phyloP scores from a whole-genome alignment of 2,113 vertebrate genomes.

The Siniperca knerii region DNA sequence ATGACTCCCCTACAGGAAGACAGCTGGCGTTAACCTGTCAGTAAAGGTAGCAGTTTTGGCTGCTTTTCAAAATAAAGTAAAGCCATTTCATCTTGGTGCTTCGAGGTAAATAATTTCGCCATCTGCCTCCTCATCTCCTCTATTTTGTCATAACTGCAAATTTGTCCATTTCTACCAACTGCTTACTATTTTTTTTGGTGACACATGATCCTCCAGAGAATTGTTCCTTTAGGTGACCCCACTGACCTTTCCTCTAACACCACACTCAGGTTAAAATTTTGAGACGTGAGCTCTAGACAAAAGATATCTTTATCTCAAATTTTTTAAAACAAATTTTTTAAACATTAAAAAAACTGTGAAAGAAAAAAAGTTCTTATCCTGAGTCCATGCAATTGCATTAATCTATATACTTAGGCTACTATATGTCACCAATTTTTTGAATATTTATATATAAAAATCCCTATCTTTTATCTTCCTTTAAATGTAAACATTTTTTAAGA shows the following conservation, averaged over 20 bases:
- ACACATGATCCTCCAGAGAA: neutral
- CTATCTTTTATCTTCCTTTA: neutral
- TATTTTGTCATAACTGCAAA: slow-evolving; percentile 8
- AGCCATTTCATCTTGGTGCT: neutral
- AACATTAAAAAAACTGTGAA: neutral
- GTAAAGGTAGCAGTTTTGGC: slow-evolving; percentile 1
- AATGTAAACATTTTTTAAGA: neutral
- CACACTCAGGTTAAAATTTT: neutral
- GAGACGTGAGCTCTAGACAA: neutral
- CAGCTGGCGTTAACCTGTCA: neutral
- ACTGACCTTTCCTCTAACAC: neutral
- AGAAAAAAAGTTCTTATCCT: no score
- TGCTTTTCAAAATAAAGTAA: slow-evolving; percentile 7
- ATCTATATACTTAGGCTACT: neutral
- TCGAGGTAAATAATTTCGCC: neutral
- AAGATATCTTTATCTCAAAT: neutral
- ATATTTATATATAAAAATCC: neutral
- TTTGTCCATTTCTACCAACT: neutral
- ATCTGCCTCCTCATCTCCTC: neutral
- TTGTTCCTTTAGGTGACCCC: neutral
- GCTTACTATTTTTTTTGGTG: neutral
- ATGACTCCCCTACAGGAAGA: neutral
- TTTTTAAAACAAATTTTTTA: neutral
- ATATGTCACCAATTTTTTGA: neutral
- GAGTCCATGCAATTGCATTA: neutral